A percentile compares a stretch with the other conserved stretches of the same genome.
These are phyloP conservation scores for Drosophila miranda DNA, from an alignment of 1,140 invertebrate species.

Conservation along the genomic window DNA sequence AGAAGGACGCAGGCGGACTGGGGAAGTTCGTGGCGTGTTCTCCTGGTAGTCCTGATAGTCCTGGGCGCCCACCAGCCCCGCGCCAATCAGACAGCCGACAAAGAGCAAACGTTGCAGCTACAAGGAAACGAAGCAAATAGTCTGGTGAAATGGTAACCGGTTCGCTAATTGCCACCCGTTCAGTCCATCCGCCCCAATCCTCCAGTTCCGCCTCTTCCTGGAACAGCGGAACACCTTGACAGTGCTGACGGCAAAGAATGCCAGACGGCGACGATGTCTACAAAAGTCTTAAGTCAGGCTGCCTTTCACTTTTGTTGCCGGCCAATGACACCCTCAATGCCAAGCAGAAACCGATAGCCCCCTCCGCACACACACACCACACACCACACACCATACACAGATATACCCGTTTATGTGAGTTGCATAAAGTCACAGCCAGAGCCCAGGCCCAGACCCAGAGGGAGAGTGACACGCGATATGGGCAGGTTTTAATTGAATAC, in stretches of 20 bases:
- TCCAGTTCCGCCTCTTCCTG: constrained; percentile 11
- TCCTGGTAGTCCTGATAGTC: constrained; percentile 86
- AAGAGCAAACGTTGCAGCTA: constrained; percentile 65
- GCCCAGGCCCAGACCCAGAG: constrained; percentile 15
- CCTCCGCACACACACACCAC: not conserved
- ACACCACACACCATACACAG: not conserved
- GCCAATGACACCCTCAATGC: constrained; percentile 78
- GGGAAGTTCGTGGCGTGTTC: constrained; percentile 83
- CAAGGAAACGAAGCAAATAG: constrained; percentile 2
- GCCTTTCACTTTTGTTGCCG: constrained; percentile 76
- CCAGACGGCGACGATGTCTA: constrained; percentile 48
- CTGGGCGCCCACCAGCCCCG: constrained; percentile 83
- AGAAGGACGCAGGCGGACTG: constrained; percentile 82
- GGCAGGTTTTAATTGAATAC: constrained; percentile 61
- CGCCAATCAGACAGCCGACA: constrained; percentile 51
- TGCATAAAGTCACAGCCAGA: constrained; percentile 57
- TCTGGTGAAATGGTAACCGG: constrained; percentile 51
- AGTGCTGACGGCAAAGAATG: constrained; percentile 62
- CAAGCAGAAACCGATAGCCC: constrained; percentile 68
- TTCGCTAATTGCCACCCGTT: constrained; percentile 46
- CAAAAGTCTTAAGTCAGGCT: constrained; percentile 46
- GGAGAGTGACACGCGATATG: constrained; percentile 60
- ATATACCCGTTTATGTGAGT: constrained; percentile 11
- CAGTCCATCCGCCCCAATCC: constrained; percentile 14
- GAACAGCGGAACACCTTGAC: constrained; percentile 60